Evolutionary conservation across 1,140 invertebrate genomes (phyloP), one percentile per base, ranked within the genome.

Genomic region (Drosophila navojoa): DNA sequence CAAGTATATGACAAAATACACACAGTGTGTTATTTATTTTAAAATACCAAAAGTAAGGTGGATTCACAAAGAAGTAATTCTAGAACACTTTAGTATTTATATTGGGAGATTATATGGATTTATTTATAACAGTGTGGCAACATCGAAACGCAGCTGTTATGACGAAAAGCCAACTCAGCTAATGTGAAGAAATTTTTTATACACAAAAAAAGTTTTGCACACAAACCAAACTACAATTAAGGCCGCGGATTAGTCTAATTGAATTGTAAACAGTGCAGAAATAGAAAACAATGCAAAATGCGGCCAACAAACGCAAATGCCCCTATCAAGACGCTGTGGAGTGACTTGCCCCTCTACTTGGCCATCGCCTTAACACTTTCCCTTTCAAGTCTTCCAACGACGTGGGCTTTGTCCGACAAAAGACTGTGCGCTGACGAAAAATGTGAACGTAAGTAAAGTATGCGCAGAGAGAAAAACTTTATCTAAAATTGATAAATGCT

Each of bases 351-450:
- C 53, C 22, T 72, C 13, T 50, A 52, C 32, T 42, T 87, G n/a
- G 25, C 42, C 40, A 67, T 71, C 61, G 52, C 64, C 57, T 22
- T 76, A 35, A 35, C 50, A 58, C 64, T 74, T 77, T 77, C 66
- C 57, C 53, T 76, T 69, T 90, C 61, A 49, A 75, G 64, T 87
- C 73, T 81, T 75, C 75, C 80, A 67, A 72, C 72, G 64, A 90
- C 86, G 81, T 92, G 81, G 60, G 77, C 90, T 71, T 93, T 95
- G 66, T 95, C 95, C 19, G 92, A 95, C 85, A 94, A 94, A 76
- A 92, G 94, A 82, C 92, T 93, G 92, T 95, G 94, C 93, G 94
- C 91, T 79, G 93, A 95, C 92, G 91, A 92, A 73, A 79, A 94
- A 74, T 95, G 95, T 85, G 93, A 93, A 92, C 92, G 94, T 95